Percentiles rank a stretch among this genome's conserved stretches.
Conservation (phyloP, 2,797 vertebrate genomes). For the Cirrhinus molitorella region DNA sequence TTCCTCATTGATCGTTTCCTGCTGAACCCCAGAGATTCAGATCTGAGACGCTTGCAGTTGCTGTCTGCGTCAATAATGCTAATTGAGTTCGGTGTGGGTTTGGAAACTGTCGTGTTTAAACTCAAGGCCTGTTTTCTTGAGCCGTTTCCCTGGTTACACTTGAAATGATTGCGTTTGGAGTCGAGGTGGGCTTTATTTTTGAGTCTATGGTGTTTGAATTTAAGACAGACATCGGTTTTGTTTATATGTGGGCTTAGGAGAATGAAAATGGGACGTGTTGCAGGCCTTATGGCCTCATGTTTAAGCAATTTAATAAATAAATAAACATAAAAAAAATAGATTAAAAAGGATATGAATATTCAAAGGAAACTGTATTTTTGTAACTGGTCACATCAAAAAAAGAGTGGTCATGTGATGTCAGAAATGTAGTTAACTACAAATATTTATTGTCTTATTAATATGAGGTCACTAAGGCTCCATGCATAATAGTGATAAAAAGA, state of each 20-base stretch:
- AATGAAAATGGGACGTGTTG: neutral
- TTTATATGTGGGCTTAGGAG: neutral
- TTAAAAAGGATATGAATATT: no score
- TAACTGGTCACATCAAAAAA: neutral
- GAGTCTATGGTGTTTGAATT: neutral
- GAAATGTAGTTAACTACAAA: neutral
- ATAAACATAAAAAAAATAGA: no score
- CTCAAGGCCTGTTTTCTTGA: neutral
- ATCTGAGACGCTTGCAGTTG: constrained; percentile 51
- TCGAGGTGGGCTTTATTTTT: constrained; percentile 4
- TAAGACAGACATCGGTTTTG: neutral
- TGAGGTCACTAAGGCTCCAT: neutral
- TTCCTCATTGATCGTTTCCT: constrained; percentile 45
- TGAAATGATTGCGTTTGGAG: neutral
- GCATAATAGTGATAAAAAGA: neutral
- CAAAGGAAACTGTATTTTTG: no score
- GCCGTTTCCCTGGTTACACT: neutral
- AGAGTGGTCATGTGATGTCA: neutral
- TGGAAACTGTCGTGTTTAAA: constrained; percentile 25
- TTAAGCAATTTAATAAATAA: no score
- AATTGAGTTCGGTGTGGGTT: constrained; percentile 66
- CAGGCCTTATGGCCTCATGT: neutral
- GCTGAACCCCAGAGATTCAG: constrained; percentile 31
- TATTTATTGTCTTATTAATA: neutral
- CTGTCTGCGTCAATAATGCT: constrained; percentile 74